Conservation (phyloP, 2,797 vertebrate species). For the Otolemur crassicaudatus region DNA sequence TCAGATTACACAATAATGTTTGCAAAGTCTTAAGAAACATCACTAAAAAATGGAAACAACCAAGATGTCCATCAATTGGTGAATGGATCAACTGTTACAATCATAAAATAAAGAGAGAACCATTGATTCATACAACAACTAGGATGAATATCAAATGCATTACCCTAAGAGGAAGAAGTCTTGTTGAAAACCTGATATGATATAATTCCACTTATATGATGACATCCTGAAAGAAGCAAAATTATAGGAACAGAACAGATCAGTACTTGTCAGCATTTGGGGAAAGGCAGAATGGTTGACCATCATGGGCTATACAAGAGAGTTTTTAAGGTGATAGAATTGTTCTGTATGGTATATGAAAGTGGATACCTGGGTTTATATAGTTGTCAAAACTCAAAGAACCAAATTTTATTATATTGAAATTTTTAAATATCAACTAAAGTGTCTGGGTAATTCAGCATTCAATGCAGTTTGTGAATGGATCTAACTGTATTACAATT, state of each 20-base stretch:
- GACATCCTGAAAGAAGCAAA: background rate
- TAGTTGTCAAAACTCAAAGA: background rate
- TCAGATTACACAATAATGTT: too few relatives aligned
- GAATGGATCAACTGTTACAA: too few relatives aligned
- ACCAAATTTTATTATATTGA: background rate
- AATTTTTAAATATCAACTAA: background rate
- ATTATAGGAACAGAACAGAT: background rate
- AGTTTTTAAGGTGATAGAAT: background rate
- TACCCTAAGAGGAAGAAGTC: background rate
- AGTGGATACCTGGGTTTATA: background rate
- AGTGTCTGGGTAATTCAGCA: background rate
- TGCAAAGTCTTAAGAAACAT: too few relatives aligned
- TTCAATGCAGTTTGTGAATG: background rate
- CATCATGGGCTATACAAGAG: background rate
- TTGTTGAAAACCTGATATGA: background rate
- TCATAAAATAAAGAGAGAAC: too few relatives aligned
- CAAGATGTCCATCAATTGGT: too few relatives aligned
- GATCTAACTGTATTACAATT: background rate
- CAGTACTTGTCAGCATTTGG: background rate
- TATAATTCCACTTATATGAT: background rate
- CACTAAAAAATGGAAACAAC: too few relatives aligned
- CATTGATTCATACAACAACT: too few relatives aligned
- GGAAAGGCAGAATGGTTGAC: background rate
- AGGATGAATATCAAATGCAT: too few relatives aligned
- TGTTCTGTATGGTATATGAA: background rate